phyloP scores from a whole-genome alignment of 2,113 vertebrate genomes.

The Mormyrus iriodes region DNA sequence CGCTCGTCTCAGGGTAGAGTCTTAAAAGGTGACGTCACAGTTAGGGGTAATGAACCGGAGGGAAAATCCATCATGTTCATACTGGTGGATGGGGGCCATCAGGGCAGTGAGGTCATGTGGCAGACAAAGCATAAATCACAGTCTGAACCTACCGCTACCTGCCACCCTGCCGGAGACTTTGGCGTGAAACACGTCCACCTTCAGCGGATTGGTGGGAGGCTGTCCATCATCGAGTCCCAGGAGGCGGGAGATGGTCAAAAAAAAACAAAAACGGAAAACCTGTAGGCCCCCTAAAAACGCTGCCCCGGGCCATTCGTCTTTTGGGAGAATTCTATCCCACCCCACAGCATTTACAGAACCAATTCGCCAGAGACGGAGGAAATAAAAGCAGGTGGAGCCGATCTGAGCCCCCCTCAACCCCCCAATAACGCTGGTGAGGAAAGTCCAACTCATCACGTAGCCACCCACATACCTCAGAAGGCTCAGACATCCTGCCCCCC shows the following conservation, averaged over 20 bases:
- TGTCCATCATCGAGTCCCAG: background rate
- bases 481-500: background rate
- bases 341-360: background rate
- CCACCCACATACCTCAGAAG: background rate
- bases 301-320: constrained; percentile 6
- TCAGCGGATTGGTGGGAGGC: background rate
- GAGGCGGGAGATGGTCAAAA: background rate
- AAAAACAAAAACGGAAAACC: background rate
- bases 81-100: background rate
- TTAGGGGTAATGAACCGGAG: background rate
- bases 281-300: background rate
- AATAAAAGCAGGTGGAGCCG: background rate
- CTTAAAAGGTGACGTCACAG: background rate
- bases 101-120: background rate
- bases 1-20: background rate
- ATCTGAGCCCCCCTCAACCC: background rate
- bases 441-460: background rate
- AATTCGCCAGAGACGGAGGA: background rate
- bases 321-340: background rate
- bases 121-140: background rate
- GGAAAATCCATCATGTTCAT: background rate
- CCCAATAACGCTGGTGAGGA: background rate
- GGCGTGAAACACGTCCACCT: background rate
- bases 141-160: background rate
- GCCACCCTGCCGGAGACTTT: background rate